A percentile compares a stretch with the other conserved stretches of the same genome.
Evolutionary conservation across 2,888 invertebrate genomes (phyloP).

Genomic region (Himalopsyche anomala): DNA sequence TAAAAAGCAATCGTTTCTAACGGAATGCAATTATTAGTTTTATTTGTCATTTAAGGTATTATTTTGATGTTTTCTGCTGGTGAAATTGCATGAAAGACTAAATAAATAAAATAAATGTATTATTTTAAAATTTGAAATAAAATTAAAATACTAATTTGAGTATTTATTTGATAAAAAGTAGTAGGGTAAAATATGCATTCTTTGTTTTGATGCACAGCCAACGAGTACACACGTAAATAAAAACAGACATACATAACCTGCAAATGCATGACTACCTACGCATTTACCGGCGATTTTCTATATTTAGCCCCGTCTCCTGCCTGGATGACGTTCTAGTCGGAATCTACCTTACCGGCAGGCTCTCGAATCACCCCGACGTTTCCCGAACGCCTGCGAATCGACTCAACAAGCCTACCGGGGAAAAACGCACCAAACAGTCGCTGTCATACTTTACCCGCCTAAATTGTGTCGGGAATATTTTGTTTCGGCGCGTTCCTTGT

Average conservation of each 20-base stretch:
- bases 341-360: conserved; percentile 27
- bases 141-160: too few relatives aligned
- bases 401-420: conserved; percentile 35
- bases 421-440: conserved; percentile 32
- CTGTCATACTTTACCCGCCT: conserved; percentile 29
- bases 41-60: too few relatives aligned
- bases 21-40: too few relatives aligned
- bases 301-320: conserved; percentile 50
- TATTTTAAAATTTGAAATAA: too few relatives aligned
- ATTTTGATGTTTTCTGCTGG: too few relatives aligned
- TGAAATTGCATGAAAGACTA: too few relatives aligned
- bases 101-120: too few relatives aligned
- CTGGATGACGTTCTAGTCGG: conserved; percentile 41
- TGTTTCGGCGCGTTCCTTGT: conserved; percentile 28
- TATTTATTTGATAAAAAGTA: not conserved
- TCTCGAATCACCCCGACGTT: not conserved
- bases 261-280: conserved; percentile 32
- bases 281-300: conserved; percentile 42
- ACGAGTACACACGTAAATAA: not conserved
- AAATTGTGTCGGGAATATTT: conserved; percentile 32
- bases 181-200: not conserved
- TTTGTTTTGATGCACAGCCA: not conserved
- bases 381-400: conserved; percentile 6
- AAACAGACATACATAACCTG: conserved; percentile 27
- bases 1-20: too few relatives aligned